A percentile compares a stretch with the other conserved stretches of the same genome.
These are phyloP conservation scores for Sebastes kiyomatsui DNA, from an alignment of 2,797 vertebrate species.

Conservation along the genomic window DNA sequence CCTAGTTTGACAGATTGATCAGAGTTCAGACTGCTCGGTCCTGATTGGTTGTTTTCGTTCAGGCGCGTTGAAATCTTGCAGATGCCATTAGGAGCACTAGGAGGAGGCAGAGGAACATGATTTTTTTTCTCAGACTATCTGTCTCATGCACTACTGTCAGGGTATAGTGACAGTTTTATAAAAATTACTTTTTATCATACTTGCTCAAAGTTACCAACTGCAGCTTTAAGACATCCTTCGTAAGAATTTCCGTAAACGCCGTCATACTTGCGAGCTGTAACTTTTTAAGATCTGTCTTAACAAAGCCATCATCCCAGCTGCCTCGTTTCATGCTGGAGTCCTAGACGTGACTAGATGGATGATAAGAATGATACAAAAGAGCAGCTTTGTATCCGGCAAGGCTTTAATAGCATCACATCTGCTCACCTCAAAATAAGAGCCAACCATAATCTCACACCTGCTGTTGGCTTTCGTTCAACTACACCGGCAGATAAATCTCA, in stretches of 20 bases:
- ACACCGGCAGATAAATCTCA: slow-evolving; percentile 66
- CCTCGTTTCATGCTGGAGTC: slow-evolving; percentile 1
- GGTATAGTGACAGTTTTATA: no score
- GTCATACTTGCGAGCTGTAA: neutral
- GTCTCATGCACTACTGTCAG: no score
- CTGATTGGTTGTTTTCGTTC: no score
- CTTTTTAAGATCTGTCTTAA: slow-evolving; percentile 8
- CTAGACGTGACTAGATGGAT: slow-evolving; percentile 30
- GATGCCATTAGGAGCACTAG: no score
- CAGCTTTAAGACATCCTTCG: neutral
- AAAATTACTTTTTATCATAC: no score
- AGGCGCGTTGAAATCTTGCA: no score
- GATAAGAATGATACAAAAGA: slow-evolving; percentile 49
- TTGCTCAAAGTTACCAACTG: no score
- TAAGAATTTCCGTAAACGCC: neutral
- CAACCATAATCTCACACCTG: slow-evolving; percentile 78
- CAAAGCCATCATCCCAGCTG: slow-evolving; percentile 28
- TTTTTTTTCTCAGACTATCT: rapidly evolving
- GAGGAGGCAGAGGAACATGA: no score
- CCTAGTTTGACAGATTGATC: no score
- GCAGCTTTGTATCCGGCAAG: slow-evolving; percentile 45
- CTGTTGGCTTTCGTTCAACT: slow-evolving; percentile 70
- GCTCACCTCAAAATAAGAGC: slow-evolving; percentile 66
- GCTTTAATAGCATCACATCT: slow-evolving; percentile 72
- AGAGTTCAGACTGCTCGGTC: no score